Evolutionary conservation across 2,888 invertebrate species (phyloP).

Genomic region (Ditula angustiorana): DNA sequence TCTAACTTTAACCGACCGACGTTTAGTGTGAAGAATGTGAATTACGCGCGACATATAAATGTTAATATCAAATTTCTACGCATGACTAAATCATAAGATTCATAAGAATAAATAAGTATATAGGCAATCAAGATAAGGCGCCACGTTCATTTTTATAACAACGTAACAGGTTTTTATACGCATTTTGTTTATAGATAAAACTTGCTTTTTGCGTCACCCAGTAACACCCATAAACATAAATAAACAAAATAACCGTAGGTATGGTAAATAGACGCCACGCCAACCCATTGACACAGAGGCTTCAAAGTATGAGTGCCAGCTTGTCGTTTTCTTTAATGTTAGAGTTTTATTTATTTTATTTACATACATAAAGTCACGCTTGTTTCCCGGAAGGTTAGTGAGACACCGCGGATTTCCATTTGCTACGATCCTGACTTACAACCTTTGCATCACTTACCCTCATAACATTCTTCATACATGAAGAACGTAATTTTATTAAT

Average conservation of each 20-base stretch:
- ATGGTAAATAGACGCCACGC: background rate
- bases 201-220: conserved; percentile 34
- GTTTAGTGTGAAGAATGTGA: background rate
- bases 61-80: background rate
- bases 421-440: no score
- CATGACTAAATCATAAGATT: conserved; percentile 1
- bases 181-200: conserved; percentile 33
- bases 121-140: conserved; percentile 22
- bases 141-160: conserved; percentile 5
- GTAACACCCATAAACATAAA: conserved; percentile 17
- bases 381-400: no score
- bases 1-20: no score
- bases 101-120: conserved; percentile 11
- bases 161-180: conserved; percentile 35
- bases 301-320: no score
- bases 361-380: no score
- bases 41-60: background rate
- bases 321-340: no score
- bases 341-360: no score
- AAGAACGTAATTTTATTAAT: no score
- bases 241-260: conserved; percentile 10
- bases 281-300: background rate
- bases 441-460: no score
- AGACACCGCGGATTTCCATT: no score
- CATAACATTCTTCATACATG: no score